Evolutionary conservation across 1,140 invertebrate species (phyloP).

Genomic region (Scaptomyza montana): DNA sequence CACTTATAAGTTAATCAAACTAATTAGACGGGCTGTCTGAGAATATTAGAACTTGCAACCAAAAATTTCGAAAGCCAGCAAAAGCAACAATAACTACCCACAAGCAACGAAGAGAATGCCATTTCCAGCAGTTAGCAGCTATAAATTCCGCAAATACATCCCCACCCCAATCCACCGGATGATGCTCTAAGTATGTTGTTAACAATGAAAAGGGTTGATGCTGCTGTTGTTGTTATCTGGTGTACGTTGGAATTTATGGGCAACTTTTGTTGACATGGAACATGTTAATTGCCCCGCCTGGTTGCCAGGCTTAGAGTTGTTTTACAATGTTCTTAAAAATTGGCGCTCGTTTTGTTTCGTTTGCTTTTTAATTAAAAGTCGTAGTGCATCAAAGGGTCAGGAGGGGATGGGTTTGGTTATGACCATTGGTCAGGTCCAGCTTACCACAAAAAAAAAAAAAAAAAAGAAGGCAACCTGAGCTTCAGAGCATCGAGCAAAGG

Average conservation of each 20-base stretch:
- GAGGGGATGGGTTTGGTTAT: conserved; percentile 45
- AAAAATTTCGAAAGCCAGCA: conserved; percentile 23
- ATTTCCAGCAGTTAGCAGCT: conserved; percentile 49
- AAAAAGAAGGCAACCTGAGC: conserved; percentile 1
- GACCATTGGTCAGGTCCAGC: conserved; percentile 64
- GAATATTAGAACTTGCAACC: conserved; percentile 10
- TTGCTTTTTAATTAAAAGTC: conserved; percentile 75
- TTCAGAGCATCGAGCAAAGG: not conserved
- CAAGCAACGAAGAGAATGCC: conserved; percentile 36
- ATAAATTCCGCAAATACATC: conserved; percentile 63
- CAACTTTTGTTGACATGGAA: conserved; percentile 67
- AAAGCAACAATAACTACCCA: conserved; percentile 7
- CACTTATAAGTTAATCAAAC: conserved; percentile 77
- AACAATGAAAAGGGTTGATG: conserved; percentile 67
- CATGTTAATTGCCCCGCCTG: conserved; percentile 72
- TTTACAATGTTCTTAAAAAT: conserved; percentile 78
- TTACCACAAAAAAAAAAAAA: conserved; percentile 3
- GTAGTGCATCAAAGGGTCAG: conserved; percentile 9
- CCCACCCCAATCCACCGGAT: not conserved
- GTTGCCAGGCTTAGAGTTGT: conserved; percentile 60
- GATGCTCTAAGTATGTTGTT: conserved; percentile 68
- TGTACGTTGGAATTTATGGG: conserved; percentile 64
- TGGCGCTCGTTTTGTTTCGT: conserved; percentile 60
- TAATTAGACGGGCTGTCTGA: conserved; percentile 53
- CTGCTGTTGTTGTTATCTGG: conserved; percentile 36